These are phyloP conservation scores for Chelon labrosus DNA, from an alignment of 2,797 vertebrate genomes.

Conservation along the genomic window DNA sequence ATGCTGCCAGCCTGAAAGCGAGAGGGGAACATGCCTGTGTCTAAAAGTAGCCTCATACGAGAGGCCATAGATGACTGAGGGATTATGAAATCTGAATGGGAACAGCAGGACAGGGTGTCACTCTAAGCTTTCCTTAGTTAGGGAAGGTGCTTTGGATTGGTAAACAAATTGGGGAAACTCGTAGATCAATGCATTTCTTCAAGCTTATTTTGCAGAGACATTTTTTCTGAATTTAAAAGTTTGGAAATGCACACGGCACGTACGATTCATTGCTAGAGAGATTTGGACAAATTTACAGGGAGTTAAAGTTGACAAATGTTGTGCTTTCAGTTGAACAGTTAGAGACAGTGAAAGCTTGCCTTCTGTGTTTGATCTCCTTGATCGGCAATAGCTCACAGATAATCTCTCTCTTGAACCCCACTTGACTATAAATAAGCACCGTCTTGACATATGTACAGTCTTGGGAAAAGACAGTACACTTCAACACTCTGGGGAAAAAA, in stretches of 20 bases:
- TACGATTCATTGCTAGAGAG: background rate
- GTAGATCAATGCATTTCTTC: background rate
- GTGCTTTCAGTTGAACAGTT: background rate
- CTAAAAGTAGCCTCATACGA: constrained; percentile 53
- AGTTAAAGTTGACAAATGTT: too few relatives aligned
- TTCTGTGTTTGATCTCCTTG: background rate
- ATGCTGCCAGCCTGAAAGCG: constrained; percentile 30
- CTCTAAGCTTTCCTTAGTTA: constrained; percentile 28
- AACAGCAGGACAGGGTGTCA: constrained; percentile 7
- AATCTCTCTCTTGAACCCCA: background rate
- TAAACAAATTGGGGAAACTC: constrained; percentile 9
- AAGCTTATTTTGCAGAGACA: background rate
- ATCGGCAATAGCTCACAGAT: background rate
- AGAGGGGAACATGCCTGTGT: constrained; percentile 43
- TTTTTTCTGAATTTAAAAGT: background rate
- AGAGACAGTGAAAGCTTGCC: background rate
- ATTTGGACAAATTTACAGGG: background rate
- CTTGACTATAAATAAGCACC: background rate
- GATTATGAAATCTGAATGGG: constrained; percentile 40
- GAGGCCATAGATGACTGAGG: constrained; percentile 42
- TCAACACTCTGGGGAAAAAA: background rate
- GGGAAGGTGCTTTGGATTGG: background rate
- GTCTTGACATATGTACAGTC: background rate
- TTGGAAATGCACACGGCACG: too few relatives aligned
- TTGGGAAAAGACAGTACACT: too few relatives aligned